A percentile compares a stretch with the other conserved stretches of the same genome.
These are phyloP conservation scores for Agrochola lychnidis DNA, from an alignment of 2,888 invertebrate species.

Conservation along the genomic window DNA sequence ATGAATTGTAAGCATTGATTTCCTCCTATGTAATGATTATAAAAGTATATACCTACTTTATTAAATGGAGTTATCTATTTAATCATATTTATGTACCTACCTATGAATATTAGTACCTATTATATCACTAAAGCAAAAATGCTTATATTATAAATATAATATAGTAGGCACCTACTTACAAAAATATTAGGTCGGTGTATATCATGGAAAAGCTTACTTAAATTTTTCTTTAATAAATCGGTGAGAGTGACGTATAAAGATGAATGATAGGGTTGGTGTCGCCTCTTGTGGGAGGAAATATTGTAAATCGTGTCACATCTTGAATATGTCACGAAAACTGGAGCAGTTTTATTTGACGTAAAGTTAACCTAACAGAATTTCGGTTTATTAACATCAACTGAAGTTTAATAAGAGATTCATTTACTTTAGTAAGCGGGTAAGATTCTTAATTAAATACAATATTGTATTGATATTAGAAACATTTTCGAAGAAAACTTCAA, in stretches of 20 bases:
- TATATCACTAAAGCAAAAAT: too few relatives aligned
- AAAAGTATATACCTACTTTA: background rate
- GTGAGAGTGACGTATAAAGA: slow-evolving; percentile 62
- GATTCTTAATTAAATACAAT: slow-evolving; percentile 18
- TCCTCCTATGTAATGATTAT: background rate
- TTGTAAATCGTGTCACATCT: slow-evolving; percentile 61
- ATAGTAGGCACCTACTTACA: background rate
- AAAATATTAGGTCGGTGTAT: slow-evolving; percentile 29
- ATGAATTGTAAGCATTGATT: background rate
- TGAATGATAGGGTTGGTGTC: slow-evolving; percentile 67
- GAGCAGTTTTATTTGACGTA: slow-evolving; percentile 46
- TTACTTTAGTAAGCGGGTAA: slow-evolving; percentile 11
- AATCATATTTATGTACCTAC: background rate
- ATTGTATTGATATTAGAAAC: slow-evolving; percentile 14
- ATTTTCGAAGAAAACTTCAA: slow-evolving; percentile 11
- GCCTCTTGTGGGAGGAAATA: slow-evolving; percentile 47
- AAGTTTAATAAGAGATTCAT: slow-evolving; percentile 29
- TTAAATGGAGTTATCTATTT: background rate
- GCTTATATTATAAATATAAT: slow-evolving; percentile 3
- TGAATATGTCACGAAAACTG: slow-evolving; percentile 43
- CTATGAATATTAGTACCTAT: background rate
- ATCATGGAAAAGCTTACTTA: slow-evolving; percentile 31
- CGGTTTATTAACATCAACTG: slow-evolving; percentile 20
- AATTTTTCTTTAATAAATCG: slow-evolving; percentile 62
- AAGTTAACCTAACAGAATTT: slow-evolving; percentile 28